Evolutionary conservation across 2,888 invertebrate species (phyloP).

Genomic region (Catocala nupta): DNA sequence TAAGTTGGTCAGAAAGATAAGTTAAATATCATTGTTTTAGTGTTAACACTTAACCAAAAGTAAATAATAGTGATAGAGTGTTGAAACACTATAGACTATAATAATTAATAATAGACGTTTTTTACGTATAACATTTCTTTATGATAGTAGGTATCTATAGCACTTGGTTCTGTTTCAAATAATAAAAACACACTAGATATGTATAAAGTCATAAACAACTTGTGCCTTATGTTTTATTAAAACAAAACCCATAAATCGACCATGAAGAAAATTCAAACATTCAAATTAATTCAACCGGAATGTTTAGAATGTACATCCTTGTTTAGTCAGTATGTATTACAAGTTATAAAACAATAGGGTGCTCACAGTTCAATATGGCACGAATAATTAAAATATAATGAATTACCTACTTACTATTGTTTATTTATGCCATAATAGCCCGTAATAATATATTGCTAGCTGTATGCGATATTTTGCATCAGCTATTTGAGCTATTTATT

Average conservation of each 20-base stretch:
- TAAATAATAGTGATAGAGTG: too few relatives aligned
- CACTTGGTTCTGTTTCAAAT: neutral
- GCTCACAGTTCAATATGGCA: conserved; percentile 50
- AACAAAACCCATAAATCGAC: conserved; percentile 47
- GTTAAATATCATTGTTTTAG: too few relatives aligned
- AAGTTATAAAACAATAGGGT: conserved; percentile 58
- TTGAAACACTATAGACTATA: too few relatives aligned
- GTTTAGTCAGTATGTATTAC: conserved; percentile 50
- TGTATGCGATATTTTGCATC: conserved; percentile 44
- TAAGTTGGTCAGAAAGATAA: too few relatives aligned
- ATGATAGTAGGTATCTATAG: too few relatives aligned
- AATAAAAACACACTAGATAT: conserved; percentile 7
- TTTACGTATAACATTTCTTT: too few relatives aligned
- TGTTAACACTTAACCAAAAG: too few relatives aligned
- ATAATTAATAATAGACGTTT: too few relatives aligned
- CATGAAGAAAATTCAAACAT: conserved; percentile 55
- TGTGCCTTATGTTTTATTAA: conserved; percentile 53
- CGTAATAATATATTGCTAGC: conserved; percentile 43
- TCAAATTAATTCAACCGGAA: conserved; percentile 59
- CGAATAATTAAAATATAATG: conserved; percentile 33
- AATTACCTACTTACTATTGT: conserved; percentile 26
- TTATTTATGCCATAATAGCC: conserved; percentile 52
- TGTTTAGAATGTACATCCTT: conserved; percentile 59
- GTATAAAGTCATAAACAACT: conserved; percentile 39
- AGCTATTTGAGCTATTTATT: conserved; percentile 35